phyloP scores from a whole-genome alignment of 2,797 vertebrate species.

The Pangasius macronema region DNA sequence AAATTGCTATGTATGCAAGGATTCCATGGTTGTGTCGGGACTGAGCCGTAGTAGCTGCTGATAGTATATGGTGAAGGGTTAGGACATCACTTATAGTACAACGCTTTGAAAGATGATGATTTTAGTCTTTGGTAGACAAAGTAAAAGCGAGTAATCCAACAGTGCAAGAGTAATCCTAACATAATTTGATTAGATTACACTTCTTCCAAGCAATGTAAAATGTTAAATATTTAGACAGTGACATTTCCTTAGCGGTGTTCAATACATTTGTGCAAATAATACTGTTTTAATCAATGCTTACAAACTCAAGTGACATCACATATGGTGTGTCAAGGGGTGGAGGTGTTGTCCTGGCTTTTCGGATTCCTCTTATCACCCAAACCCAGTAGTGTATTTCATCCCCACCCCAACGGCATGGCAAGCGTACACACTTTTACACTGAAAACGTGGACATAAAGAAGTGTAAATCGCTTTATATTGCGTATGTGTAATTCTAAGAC shows the following conservation, averaged over 20 bases:
- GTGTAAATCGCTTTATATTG: neutral
- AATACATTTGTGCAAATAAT: neutral
- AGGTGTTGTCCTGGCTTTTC: neutral
- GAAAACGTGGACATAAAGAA: neutral
- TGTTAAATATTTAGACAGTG: neutral
- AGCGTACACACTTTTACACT: neutral
- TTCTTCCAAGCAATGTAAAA: neutral
- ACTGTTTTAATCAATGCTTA: neutral
- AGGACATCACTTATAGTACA: neutral
- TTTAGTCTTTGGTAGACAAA: neutral
- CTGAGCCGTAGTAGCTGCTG: neutral
- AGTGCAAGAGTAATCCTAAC: neutral
- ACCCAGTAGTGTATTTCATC: conserved; percentile 31
- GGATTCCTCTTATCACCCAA: conserved; percentile 45
- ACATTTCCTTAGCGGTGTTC: neutral
- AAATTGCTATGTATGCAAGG: neutral
- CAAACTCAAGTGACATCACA: neutral
- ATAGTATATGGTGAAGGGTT: neutral
- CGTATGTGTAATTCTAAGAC: neutral
- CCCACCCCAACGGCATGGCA: conserved; percentile 47
- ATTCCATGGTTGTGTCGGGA: neutral
- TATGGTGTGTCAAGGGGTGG: conserved; percentile 5
- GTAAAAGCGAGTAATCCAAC: neutral
- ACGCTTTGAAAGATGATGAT: neutral
- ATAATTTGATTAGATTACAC: neutral